Percentiles rank a stretch among this genome's conserved stretches.
phyloP scores from a whole-genome alignment of 1,140 invertebrate species.

The Leptinotarsa texana region DNA sequence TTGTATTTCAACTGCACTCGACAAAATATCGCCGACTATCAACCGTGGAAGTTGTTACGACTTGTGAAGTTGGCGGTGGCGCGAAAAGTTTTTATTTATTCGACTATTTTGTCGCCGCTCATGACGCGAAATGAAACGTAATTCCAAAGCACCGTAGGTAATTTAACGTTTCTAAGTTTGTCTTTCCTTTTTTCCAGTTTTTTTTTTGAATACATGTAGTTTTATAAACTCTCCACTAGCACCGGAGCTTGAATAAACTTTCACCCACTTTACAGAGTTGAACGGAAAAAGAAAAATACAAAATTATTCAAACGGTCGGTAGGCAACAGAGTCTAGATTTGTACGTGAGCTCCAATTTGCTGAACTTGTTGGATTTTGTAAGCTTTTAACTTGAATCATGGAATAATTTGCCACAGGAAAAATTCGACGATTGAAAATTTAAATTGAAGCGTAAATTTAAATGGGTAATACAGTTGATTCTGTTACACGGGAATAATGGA shows the following conservation, averaged over 20 bases:
- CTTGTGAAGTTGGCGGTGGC: conserved; percentile 29
- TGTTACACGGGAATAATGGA: too few relatives aligned
- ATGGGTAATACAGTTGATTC: too few relatives aligned
- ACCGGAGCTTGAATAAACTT: background rate
- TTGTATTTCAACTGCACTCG: conserved; percentile 23
- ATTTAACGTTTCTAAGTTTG: conserved; percentile 31
- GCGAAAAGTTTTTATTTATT: conserved; percentile 39
- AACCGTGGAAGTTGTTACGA: conserved; percentile 34
- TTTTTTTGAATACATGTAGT: background rate
- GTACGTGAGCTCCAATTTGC: too few relatives aligned
- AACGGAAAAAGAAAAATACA: background rate
- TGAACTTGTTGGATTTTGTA: too few relatives aligned
- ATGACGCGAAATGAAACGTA: conserved; percentile 33
- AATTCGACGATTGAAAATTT: too few relatives aligned
- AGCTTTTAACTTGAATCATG: too few relatives aligned
- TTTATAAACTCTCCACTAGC: background rate
- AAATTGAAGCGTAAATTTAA: too few relatives aligned
- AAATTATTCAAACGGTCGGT: background rate
- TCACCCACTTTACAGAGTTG: conserved; percentile 2
- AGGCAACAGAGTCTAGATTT: too few relatives aligned
- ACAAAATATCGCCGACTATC: conserved; percentile 33
- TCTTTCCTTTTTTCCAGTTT: background rate
- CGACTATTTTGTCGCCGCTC: conserved; percentile 35
- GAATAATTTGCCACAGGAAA: too few relatives aligned
- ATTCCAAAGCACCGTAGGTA: conserved; percentile 32